phyloP scores from a whole-genome alignment of 1,140 invertebrate genomes.

The Panulirus ornatus region DNA sequence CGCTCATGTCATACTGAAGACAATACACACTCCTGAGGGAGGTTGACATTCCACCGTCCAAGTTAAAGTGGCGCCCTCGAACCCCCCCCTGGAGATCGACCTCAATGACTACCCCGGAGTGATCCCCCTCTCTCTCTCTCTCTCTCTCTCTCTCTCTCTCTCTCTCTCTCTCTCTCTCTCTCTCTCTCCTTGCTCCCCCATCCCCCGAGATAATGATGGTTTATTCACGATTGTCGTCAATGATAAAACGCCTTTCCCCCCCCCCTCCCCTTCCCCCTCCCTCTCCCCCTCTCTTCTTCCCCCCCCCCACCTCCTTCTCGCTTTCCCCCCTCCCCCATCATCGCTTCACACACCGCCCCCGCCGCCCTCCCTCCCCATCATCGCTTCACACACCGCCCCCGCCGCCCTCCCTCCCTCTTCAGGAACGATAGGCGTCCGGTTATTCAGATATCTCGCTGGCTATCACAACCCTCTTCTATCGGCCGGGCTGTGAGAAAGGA shows the following conservation, averaged over 20 bases:
- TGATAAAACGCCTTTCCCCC: not conserved
- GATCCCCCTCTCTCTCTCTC: conserved; percentile 17
- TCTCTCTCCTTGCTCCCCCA: conserved; percentile 13
- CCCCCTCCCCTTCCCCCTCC: not conserved
- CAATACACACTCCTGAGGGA: too few relatives aligned
- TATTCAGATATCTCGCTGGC: not conserved
- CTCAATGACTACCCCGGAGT: too few relatives aligned
- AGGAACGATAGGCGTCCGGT: not conserved
- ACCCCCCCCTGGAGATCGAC: too few relatives aligned
- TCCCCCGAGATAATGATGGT: not conserved
- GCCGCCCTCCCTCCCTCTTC: not conserved
- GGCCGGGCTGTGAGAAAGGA: too few relatives aligned
- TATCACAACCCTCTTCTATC: conserved; percentile 3
- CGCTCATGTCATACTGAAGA: too few relatives aligned
- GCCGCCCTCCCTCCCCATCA: not conserved
- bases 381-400: too few relatives aligned
- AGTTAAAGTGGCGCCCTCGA: too few relatives aligned
- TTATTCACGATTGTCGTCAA: not conserved
- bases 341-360: not conserved
- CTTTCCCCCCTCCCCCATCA: not conserved
- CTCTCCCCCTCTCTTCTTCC: conserved; percentile 12
- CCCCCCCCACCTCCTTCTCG: conserved; percentile 1
- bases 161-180: conserved; percentile 37
- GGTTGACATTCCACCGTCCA: too few relatives aligned
- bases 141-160: conserved; percentile 24